Percentiles rank a stretch among this genome's conserved stretches.
Evolutionary conservation across 1,140 invertebrate genomes (phyloP).

Genomic region (Araneus ventricosus): DNA sequence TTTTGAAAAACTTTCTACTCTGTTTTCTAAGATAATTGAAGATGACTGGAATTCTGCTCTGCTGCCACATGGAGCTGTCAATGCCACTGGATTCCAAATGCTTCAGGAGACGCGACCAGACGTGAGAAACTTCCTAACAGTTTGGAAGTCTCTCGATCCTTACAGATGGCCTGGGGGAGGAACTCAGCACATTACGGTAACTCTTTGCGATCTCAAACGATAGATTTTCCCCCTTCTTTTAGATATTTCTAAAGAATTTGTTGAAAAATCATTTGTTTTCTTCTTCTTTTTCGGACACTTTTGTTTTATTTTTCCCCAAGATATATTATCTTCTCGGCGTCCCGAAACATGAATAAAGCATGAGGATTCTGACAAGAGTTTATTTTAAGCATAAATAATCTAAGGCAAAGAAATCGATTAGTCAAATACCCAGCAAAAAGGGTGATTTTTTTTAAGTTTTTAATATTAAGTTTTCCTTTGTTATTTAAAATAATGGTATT

Average conservation of each 20-base stretch:
- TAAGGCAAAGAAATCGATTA: neutral
- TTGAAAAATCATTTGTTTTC: conserved; percentile 18
- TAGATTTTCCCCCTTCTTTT: conserved; percentile 42
- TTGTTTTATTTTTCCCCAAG: conserved; percentile 25
- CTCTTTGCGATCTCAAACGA: neutral
- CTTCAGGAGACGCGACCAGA: conserved; percentile 82
- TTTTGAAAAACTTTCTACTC: neutral
- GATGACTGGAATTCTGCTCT: conserved; percentile 94
- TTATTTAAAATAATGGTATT: neutral
- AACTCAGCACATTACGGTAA: conserved; percentile 77
- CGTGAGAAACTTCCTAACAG: conserved; percentile 80
- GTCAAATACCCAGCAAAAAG: neutral
- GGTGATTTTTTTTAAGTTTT: neutral
- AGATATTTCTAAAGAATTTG: conserved; percentile 6
- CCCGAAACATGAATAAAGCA: neutral
- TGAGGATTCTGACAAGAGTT: neutral
- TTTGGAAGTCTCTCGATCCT: conserved; percentile 83
- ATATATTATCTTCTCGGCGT: neutral
- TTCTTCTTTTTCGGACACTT: neutral
- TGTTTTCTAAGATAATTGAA: conserved; percentile 88
- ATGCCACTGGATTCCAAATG: conserved; percentile 96
- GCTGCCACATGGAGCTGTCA: conserved; percentile 95
- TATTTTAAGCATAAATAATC: neutral
- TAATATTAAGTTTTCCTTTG: neutral
- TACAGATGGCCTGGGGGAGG: conserved; percentile 84